Percentiles rank a stretch among this genome's conserved stretches.
These are phyloP conservation scores for Ceriagrion tenellum DNA, from an alignment of 2,888 invertebrate genomes.

Conservation along the genomic window DNA sequence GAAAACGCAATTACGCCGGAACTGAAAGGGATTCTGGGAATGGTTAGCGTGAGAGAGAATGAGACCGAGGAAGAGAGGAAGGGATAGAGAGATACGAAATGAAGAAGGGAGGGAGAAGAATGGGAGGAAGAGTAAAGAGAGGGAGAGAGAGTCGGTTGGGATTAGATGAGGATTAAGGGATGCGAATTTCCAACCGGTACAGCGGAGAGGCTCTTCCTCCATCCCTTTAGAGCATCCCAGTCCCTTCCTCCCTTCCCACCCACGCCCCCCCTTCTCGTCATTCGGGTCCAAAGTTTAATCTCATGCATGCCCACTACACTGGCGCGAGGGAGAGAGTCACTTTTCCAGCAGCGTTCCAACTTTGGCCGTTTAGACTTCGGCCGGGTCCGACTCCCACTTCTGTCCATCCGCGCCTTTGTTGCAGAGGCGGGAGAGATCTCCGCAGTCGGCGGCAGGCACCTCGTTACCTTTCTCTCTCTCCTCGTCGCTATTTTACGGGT, in stretches of 20 bases:
- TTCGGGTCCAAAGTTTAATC: constrained; percentile 53
- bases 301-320: constrained; percentile 34
- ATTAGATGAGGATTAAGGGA: constrained; percentile 44
- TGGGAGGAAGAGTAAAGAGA: not conserved
- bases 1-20: constrained; percentile 61
- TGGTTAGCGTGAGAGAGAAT: constrained; percentile 46
- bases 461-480: not conserved
- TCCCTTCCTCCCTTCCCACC: not conserved
- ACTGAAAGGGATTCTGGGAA: constrained; percentile 54
- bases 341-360: constrained; percentile 1
- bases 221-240: not conserved
- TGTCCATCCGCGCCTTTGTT: constrained; percentile 14
- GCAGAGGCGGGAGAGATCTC: not conserved
- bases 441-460: not conserved
- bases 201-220: not conserved
- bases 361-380: not conserved
- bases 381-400: not conserved
- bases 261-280: not conserved
- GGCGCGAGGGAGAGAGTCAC: not conserved
- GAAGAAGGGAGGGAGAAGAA: not conserved
- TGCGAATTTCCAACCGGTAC: not conserved
- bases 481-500: not conserved
- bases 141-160: not conserved
- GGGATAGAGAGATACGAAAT: not conserved
- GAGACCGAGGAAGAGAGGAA: not conserved